phyloP scores from a whole-genome alignment of 1,140 invertebrate species.

The Cardiocondyla obscurior region DNA sequence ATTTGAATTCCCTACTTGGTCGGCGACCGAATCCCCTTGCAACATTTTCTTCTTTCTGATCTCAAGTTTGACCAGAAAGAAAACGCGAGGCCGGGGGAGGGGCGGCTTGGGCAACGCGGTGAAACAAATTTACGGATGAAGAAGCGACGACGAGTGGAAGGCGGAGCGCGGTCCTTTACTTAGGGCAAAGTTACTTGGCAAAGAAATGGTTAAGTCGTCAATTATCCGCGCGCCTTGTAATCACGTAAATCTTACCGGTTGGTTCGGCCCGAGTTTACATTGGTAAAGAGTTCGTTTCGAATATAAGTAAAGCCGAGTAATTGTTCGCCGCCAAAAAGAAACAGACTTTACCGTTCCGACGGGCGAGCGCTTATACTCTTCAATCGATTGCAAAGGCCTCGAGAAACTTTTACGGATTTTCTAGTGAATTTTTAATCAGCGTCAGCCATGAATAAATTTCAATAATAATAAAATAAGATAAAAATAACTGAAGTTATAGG shows the following conservation, averaged over 20 bases:
- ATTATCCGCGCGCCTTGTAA: constrained; percentile 50
- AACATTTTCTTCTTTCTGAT: background rate
- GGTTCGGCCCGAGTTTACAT: constrained; percentile 12
- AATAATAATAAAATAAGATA: background rate
- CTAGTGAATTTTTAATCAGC: background rate
- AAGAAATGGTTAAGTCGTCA: constrained; percentile 50
- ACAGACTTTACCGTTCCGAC: background rate
- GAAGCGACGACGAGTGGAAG: constrained; percentile 17
- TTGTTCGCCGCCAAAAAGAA: background rate
- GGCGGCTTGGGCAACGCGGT: constrained; percentile 38
- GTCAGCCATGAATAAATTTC: background rate
- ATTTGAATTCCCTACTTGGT: constrained; percentile 71
- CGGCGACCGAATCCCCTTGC: constrained; percentile 47
- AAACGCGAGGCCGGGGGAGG: background rate
- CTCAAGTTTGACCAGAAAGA: constrained; percentile 39
- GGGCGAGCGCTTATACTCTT: background rate
- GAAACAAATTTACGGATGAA: constrained; percentile 52
- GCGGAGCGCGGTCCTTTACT: constrained; percentile 43
- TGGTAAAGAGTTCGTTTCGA: constrained; percentile 3
- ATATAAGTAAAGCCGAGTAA: constrained; percentile 1
- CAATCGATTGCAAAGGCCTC: background rate
- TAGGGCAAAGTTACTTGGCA: constrained; percentile 27
- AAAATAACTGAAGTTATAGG: background rate
- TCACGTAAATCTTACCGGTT: constrained; percentile 48
- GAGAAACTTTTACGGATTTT: background rate